Evolutionary conservation across 2,888 invertebrate species (phyloP), one percentile per base, ranked within the genome.

Genomic region (Acheta domesticus): DNA sequence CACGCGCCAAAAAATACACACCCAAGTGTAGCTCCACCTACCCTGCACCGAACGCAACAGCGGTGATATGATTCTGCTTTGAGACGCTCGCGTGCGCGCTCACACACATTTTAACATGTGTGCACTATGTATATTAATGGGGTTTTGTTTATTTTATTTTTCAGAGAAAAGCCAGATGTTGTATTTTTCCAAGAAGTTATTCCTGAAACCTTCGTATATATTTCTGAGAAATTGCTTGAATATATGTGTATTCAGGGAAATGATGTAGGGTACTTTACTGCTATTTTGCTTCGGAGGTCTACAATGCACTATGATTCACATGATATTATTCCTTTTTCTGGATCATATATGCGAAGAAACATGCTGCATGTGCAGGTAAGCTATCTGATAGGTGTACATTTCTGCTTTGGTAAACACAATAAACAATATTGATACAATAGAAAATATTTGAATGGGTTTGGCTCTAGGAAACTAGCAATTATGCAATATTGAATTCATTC

Each of bases 161-260:
- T 76, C 84, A 90, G 90, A 79, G 88, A 89, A 81, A 86, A 87
- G 23, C 89, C 90, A 19, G 89, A 90, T 83, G 86, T 90, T 48
- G 87, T 91, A 1, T 90, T 89, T 83, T 86, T 91, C n/a, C 91
- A 91, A 86, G 91, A 91, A 85, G 87, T 91, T 14, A 86, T 89
- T 2, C 86, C 86, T 0, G 85, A 85, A 20, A 86, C 88, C 0
- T 85, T 87, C 82, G 83, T 84, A 11, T 87, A 87, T 79, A 84
- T 90, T 2, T 85, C 86, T 82, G 83, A 84, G 78, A 83, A 84
- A 74, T 83, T 90, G 81, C 84, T 85, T n/a, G 84, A 86, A 80
- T 89, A 89, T 83, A 83, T 86, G 80, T 86, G 87, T 62, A 84
- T 87, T 80, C 83, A 85, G 77, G 87, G 86, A 2, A 83, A 83